A percentile compares a stretch with the other conserved stretches of the same genome.
phyloP scores from a whole-genome alignment of 92 coral and sea anemone species.

The Anthopleura xanthogrammica region DNA sequence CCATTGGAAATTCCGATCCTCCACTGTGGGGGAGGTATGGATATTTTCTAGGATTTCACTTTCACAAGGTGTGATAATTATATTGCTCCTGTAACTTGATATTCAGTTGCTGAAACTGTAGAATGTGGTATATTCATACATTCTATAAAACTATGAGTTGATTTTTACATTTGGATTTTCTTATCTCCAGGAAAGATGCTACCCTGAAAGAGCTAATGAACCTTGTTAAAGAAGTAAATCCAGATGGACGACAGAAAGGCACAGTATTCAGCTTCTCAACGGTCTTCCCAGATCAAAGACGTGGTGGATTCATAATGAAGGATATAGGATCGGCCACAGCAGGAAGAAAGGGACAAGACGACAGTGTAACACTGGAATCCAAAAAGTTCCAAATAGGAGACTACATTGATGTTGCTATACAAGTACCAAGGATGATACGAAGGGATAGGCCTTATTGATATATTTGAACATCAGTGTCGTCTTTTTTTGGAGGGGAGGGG shows the following conservation, averaged over 20 bases:
- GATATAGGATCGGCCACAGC: constrained; percentile 90
- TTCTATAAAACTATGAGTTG: too few species aligned
- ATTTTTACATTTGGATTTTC: not conserved
- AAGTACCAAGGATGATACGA: constrained; percentile 71
- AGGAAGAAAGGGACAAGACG: constrained; percentile 86
- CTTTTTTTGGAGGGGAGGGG: not conserved
- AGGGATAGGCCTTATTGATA: constrained; percentile 57
- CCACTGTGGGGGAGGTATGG: not conserved
- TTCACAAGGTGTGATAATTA: not conserved
- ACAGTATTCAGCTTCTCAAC: constrained; percentile 90
- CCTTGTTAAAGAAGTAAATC: constrained; percentile 94
- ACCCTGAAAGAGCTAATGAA: constrained; percentile 96
- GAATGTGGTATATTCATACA: too few species aligned
- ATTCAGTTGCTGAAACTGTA: too few species aligned
- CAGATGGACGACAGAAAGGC: constrained; percentile 92
- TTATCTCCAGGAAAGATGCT: constrained; percentile 87
- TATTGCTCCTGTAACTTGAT: not conserved
- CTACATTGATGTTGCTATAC: constrained; percentile 96
- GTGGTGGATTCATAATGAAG: constrained; percentile 90
- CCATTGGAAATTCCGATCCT: not conserved
- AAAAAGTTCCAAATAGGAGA: constrained; percentile 99
- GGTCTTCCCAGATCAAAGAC: constrained; percentile 93
- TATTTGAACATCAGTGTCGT: not conserved
- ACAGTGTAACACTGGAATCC: constrained; percentile 76
- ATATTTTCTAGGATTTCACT: not conserved